phyloP scores from a whole-genome alignment of 2,113 vertebrate genomes.

The Tyrannus savana region DNA sequence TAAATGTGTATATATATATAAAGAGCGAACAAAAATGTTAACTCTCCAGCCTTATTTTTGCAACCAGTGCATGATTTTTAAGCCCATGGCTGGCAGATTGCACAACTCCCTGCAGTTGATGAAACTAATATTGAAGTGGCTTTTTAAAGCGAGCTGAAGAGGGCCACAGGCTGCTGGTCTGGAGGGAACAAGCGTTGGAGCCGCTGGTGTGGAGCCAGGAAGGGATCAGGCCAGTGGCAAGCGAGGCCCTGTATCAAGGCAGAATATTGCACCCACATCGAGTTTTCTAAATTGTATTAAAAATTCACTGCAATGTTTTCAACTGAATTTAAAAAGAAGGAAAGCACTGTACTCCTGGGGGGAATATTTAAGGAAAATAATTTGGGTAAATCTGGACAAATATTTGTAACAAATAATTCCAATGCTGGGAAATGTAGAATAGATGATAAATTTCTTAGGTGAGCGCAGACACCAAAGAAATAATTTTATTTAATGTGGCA shows the following conservation, averaged over 20 bases:
- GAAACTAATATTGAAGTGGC: neutral
- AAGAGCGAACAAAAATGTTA: neutral
- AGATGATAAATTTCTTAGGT: neutral
- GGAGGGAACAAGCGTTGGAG: rapidly evolving
- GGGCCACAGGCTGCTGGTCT: neutral
- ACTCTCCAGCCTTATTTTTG: neutral
- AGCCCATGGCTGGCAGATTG: neutral
- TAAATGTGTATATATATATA: neutral
- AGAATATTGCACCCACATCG: neutral
- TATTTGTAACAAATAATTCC: neutral
- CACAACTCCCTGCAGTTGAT: neutral
- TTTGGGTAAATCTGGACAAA: neutral
- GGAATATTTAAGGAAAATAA: neutral
- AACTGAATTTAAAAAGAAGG: neutral
- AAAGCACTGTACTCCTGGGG: neutral
- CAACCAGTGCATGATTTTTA: neutral
- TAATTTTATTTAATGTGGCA: neutral
- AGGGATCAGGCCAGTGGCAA: neutral
- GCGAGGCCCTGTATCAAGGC: rapidly evolving
- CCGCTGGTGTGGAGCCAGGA: neutral
- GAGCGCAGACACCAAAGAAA: neutral
- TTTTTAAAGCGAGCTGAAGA: neutral
- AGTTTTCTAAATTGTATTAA: neutral
- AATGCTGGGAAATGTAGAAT: neutral
- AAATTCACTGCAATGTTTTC: neutral